Evolutionary conservation across 2,113 vertebrate genomes (phyloP), one percentile per base, ranked within the genome.

Genomic region (Orthonyx spaldingii): DNA sequence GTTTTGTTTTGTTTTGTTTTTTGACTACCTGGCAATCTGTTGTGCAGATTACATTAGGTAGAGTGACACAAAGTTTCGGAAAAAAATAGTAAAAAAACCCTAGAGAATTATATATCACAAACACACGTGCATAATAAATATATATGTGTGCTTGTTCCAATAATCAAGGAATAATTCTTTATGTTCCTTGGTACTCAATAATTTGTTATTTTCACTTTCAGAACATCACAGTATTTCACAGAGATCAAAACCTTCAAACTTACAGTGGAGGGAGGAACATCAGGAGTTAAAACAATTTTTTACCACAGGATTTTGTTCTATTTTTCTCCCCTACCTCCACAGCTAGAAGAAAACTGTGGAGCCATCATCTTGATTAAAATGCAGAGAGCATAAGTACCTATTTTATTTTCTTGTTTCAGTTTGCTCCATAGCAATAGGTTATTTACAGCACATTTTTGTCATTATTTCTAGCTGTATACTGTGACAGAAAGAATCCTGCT

Each of bases 361-460:
- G 12, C 15, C n/a, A 87, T 66, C 37, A 57, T 69, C 35, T 60
- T 81, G 44, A 64, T 94, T 93, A 90, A 94, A 95, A 96, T 60
- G 30, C 61, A 91, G 53, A 74, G 44, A 89, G 74, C 7, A 14
- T 55, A 83, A 84, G 21, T 72, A 49, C 35, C 16, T 84, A 39
- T 42, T 91, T 93, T 80, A 69, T 94, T 94, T 76, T 66, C 49
- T 84, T 90, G 39, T 94, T 95, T 77, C 78, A 41, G 26, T 93
- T 91, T 78, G 30, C 39, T 94, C 69, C 37, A 55, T 32, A 82
- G 28, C 33, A 91, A 76, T 69, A 84, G 30, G 23, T 77, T 84
- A 76, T 84, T 95, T 96, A 80, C 69, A 50, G 32, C 50, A 71
- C 26, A 32, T 44, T 84, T 93, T 41, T 44, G 44, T 72, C 37